Evolutionary conservation across 1,140 invertebrate genomes (phyloP), one percentile per base, ranked within the genome.

Genomic region (Cydia pomonella): DNA sequence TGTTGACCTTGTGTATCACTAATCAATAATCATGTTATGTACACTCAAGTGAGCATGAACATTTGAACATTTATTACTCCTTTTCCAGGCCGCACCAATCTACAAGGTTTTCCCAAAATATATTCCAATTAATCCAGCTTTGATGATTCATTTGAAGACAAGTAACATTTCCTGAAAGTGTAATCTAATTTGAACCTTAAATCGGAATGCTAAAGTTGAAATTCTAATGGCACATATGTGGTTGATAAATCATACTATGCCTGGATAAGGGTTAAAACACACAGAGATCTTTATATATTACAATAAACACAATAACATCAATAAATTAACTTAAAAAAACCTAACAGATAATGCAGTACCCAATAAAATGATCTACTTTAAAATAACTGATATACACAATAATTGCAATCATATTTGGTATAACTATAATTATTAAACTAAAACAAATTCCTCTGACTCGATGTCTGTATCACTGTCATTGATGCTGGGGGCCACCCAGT

Each of bases 361-460:
- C 47, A 27, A 69, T 69, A 69, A 33, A 33, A 69, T 69, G 29
- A 50, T n/a, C 21, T 72, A 47, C 10, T 73, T 50, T 73, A 50
- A 38, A 12, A 69, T 69, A 41, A 69, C 16, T 27, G 64, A 69
- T n/a, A 69, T 41, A 69, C 72, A 73, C 23, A 73, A 44, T 73
- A 73, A 73, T 50, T 73, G 72, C 47, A 38, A 73, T 73, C 23
- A 59, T n/a, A 73, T 62, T 33, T 59, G 25, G 25, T 33, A 71
- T 38, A 75, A 77, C 85, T 50, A 44, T 3, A 44, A 50, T 0
- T 50, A 71, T 53, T 91, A 94, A 72, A 95, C 84, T 86, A 95
- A 90, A 77, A 95, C 96, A 93, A 96, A 97, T 84, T 96, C 96
- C 84, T 97, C 96, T 75, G 95, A 95, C 84, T 96, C 96, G 80